A percentile compares a stretch with the other conserved stretches of the same genome.
phyloP scores from a whole-genome alignment of 2,113 vertebrate species.

The Gymnorhina tibicen region DNA sequence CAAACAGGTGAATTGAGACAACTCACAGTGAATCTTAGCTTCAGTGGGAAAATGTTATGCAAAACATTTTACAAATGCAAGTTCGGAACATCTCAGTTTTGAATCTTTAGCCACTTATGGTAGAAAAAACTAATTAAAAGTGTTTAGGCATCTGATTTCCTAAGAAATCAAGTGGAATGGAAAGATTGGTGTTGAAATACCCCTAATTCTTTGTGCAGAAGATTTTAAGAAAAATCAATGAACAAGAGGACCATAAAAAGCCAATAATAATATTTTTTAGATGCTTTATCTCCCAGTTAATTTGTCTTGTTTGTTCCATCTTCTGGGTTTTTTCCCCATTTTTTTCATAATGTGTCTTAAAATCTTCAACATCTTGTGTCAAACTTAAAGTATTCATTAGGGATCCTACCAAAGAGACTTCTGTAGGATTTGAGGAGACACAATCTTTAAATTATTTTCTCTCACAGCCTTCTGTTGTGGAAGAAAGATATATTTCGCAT shows the following conservation, averaged over 20 bases:
- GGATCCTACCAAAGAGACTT: background rate
- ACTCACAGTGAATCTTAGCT: background rate
- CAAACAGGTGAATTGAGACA: background rate
- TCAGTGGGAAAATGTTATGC: background rate
- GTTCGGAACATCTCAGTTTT: background rate
- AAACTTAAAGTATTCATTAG: background rate
- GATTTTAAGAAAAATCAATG: background rate
- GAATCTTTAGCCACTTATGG: background rate
- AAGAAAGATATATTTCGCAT: background rate
- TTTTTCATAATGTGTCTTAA: background rate
- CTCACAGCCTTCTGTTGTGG: background rate
- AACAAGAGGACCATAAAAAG: background rate
- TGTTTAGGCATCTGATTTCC: background rate
- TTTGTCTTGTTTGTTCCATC: background rate
- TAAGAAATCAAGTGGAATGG: background rate
- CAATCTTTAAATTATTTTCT: background rate
- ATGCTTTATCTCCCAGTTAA: background rate
- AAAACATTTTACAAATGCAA: background rate
- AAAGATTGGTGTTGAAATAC: background rate
- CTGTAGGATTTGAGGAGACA: background rate
- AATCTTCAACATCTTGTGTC: background rate
- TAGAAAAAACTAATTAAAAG: background rate
- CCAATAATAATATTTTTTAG: background rate
- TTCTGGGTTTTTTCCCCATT: background rate
- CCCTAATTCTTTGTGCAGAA: background rate